Conservation (phyloP, 2,797 vertebrate genomes). For the Halcyon chelicuti region DNA sequence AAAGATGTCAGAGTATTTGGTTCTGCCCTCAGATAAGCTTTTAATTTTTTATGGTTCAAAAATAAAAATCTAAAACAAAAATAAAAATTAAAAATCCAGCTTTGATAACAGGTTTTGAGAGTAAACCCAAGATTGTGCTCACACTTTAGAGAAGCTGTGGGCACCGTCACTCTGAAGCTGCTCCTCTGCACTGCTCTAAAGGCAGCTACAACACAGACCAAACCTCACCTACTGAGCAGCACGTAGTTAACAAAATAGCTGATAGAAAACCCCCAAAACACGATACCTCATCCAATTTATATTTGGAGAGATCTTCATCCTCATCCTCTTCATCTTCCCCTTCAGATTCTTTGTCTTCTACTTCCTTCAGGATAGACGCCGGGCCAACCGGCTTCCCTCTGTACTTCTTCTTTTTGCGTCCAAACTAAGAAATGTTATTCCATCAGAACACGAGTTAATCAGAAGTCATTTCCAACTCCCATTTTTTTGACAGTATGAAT, state of each 20-base stretch:
- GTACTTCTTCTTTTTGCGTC: constrained; percentile 98
- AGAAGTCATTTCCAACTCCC: not conserved
- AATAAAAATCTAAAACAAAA: rapidly evolving
- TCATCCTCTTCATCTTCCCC: constrained; percentile 90
- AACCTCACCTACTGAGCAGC: not conserved
- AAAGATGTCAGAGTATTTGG: too few relatives aligned
- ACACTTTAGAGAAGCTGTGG: not conserved
- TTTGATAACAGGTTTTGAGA: not conserved
- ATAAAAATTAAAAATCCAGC: too few relatives aligned
- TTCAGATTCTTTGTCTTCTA: constrained; percentile 88
- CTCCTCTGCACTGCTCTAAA: not conserved
- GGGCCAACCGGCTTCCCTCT: constrained; percentile 87
- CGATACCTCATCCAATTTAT: constrained; percentile 94
- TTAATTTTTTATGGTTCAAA: not conserved
- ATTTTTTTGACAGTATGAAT: not conserved
- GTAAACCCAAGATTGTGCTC: not conserved
- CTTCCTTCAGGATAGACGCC: constrained; percentile 83
- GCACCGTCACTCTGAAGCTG: rapidly evolving
- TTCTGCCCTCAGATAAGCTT: not conserved
- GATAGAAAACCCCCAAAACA: rapidly evolving
- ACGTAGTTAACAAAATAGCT: not conserved
- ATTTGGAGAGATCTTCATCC: constrained; percentile 96
- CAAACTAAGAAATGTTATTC: constrained; percentile 84
- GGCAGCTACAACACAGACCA: not conserved
- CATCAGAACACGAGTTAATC: not conserved